Evolutionary conservation across 2,888 invertebrate genomes (phyloP).

Genomic region (Nematopogon swammerdamellus): DNA sequence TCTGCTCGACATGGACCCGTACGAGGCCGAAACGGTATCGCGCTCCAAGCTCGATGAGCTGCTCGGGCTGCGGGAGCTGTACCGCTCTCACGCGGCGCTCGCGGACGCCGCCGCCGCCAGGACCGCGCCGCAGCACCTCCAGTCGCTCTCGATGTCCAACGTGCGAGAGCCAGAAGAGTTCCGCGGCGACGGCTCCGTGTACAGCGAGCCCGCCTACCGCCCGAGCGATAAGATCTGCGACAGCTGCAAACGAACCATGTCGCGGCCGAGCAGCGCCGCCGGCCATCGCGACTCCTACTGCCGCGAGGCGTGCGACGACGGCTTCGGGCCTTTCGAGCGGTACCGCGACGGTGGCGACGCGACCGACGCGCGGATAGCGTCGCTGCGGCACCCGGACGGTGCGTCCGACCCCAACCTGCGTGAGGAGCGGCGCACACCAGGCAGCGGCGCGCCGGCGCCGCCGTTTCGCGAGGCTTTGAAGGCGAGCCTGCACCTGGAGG

Average conservation of each 20-base stretch:
- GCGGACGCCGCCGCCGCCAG: constrained; percentile 63
- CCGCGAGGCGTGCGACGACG: constrained; percentile 47
- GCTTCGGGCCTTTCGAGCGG: constrained; percentile 63
- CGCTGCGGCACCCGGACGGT: constrained; percentile 84
- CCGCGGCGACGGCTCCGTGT: constrained; percentile 76
- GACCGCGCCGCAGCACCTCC: constrained; percentile 62
- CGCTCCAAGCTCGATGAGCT: constrained; percentile 73
- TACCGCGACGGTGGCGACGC: constrained; percentile 51
- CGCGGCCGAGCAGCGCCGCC: constrained; percentile 63
- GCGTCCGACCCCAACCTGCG: constrained; percentile 89
- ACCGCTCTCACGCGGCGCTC: constrained; percentile 73
- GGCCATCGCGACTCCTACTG: constrained; percentile 62
- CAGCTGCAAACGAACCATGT: constrained; percentile 70
- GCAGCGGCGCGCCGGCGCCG: constrained; percentile 60
- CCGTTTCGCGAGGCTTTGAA: constrained; percentile 56
- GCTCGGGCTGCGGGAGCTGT: constrained; percentile 76
- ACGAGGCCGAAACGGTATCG: constrained; percentile 44
- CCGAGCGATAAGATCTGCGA: constrained; percentile 73
- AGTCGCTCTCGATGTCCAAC: constrained; percentile 67
- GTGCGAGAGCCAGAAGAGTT: constrained; percentile 66
- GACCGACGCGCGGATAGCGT: constrained; percentile 60
- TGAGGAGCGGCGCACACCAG: constrained; percentile 63
- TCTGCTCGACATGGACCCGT: constrained; percentile 38
- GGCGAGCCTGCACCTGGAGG: constrained; percentile 46
- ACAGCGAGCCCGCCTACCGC: constrained; percentile 79